Percentiles rank a stretch among this genome's conserved stretches.
Conservation (phyloP, 1,140 invertebrate genomes). For the Aphelenchoides avenae region DNA sequence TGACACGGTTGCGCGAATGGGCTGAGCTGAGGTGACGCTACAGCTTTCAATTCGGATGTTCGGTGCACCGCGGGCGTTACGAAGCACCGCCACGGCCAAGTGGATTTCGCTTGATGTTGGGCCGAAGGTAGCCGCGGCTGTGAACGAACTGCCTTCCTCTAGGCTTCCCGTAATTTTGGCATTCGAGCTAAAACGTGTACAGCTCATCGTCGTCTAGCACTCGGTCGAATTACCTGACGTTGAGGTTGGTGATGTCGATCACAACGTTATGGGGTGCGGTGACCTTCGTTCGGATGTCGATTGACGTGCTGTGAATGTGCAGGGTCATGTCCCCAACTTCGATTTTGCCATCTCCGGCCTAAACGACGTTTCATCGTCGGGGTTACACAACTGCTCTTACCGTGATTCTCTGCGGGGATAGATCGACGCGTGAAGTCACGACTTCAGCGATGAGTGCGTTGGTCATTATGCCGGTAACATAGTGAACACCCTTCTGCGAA, state of each 20-base stretch:
- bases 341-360: conserved; percentile 12
- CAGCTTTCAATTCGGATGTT: conserved; percentile 20
- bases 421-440: too few species aligned
- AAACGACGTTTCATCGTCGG: conserved; percentile 9
- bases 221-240: conserved; percentile 7
- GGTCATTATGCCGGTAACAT: conserved; percentile 34
- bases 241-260: conserved; percentile 2
- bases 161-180: not conserved
- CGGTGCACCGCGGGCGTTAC: conserved; percentile 12
- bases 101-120: conserved; percentile 3
- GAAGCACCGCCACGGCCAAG: conserved; percentile 1
- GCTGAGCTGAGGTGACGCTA: not conserved
- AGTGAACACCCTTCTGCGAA: conserved; percentile 36
- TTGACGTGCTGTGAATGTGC: conserved; percentile 3
- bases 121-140: not conserved
- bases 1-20: not conserved
- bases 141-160: conserved; percentile 1
- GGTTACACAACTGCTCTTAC: conserved; percentile 7
- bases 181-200: not conserved
- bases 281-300: conserved; percentile 9
- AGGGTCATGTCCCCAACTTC: conserved; percentile 6
- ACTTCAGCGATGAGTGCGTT: conserved; percentile 35
- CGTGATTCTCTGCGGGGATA: too few species aligned
- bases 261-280: conserved; percentile 8
- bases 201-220: not conserved